Evolutionary conservation across 2,113 vertebrate species (phyloP), one percentile per base, ranked within the genome.

Genomic region (Todiramphus saurophagus): DNA sequence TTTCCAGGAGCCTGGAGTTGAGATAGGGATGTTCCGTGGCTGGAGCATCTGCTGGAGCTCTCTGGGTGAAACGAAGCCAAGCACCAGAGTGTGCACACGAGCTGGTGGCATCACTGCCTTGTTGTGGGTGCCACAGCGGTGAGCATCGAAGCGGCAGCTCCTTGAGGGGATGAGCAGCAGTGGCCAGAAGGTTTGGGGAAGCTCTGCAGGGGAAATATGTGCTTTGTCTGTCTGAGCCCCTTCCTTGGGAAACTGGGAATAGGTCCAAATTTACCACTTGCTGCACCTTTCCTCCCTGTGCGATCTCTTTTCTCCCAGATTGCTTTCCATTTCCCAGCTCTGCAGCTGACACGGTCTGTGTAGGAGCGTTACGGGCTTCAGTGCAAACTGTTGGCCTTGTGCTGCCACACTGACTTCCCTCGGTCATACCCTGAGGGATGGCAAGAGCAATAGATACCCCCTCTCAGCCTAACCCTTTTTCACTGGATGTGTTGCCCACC

Each of bases 401-500:
- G 27, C 31, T 41, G 4, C 33, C 7, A 7, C 1, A 0, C 43
- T 56, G 41, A 33, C 11, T 75, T 90, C 15, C 25, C 15, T 81
- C 4, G 7, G 48, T 14, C n/a, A 39, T 63, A n/a, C 6, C 46
- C 37, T 0, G 0, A 43, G 53, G 5, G 15, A 23, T 0, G 16
- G n/a, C 3, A 4, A 27, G 33, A 55, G 43, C 3, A 3, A 11
- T 19, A 55, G 28, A 50, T 44, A 16, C 5, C 6, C 1, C 6
- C 8, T 75, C 35, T 73, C 68, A 63, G 62, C 62, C 50, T 31
- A 62, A 30, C 55, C 53, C 13, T 80, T 16, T 24, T 33, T 53
- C 7, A 2, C 35, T 41, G 46, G 3, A 1, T 63, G 14, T 77
- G 25, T 58, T 94, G 64, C 39, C 50, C 50, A 56, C 30, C 1